Percentiles rank a stretch among this genome's conserved stretches.
These are phyloP conservation scores for Chitala chitala DNA, from an alignment of 2,113 vertebrate species.

Conservation along the genomic window DNA sequence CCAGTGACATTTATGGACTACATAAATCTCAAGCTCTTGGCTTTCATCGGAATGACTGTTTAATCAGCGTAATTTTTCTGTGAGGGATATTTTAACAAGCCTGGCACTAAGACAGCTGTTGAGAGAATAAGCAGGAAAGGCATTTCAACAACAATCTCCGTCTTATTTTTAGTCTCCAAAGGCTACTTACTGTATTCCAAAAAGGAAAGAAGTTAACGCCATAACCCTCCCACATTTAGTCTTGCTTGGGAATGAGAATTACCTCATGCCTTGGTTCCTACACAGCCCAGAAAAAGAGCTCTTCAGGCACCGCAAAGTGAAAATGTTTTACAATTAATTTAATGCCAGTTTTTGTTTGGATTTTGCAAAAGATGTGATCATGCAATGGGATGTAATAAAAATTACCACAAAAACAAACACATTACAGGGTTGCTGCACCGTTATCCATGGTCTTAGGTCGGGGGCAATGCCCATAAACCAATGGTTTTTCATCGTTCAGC, in stretches of 20 bases:
- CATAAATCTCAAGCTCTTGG: constrained; percentile 10
- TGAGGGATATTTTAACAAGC: constrained; percentile 1
- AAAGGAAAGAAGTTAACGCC: not conserved
- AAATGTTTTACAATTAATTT: constrained; percentile 1
- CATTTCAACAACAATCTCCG: not conserved
- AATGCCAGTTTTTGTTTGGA: not conserved
- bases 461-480: not conserved
- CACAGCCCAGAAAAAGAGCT: not conserved
- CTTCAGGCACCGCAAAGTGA: not conserved
- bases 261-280: not conserved
- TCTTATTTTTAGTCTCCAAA: not conserved
- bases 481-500: not conserved
- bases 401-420: not conserved
- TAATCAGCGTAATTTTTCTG: constrained; percentile 14
- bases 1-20: constrained; percentile 4
- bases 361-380: too few relatives aligned
- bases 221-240: not conserved
- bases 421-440: too few relatives aligned
- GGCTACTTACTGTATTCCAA: not conserved
- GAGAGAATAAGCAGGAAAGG: not conserved
- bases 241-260: too few relatives aligned
- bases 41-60: not conserved
- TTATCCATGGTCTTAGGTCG: too few relatives aligned
- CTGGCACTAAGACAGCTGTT: not conserved
- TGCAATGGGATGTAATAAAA: too few relatives aligned